phyloP scores from a whole-genome alignment of 2,113 vertebrate genomes.

The Cnemophilus loriae region DNA sequence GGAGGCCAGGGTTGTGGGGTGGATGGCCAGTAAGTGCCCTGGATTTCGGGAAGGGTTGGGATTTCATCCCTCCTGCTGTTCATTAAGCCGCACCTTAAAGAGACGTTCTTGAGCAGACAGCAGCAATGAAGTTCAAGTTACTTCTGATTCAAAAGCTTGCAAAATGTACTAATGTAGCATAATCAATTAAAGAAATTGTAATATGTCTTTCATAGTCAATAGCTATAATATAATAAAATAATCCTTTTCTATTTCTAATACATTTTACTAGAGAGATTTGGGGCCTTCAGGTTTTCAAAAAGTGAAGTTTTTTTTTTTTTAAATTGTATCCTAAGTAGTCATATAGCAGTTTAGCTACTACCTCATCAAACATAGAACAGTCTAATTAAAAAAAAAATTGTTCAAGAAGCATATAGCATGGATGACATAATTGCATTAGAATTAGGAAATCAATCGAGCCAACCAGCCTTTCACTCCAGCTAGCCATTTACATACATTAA shows the following conservation, averaged over 20 bases:
- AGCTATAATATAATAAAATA: neutral
- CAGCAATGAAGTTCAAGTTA: neutral
- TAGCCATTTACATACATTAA: conserved; percentile 41
- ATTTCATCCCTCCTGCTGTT: neutral
- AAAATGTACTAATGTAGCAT: neutral
- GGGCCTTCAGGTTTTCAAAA: neutral
- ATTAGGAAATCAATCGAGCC: neutral
- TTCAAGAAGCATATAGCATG: conserved; percentile 32
- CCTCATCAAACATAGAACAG: neutral
- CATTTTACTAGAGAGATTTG: neutral
- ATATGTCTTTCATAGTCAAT: neutral
- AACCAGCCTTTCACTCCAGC: neutral
- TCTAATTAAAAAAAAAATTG: neutral
- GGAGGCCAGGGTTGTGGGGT: neutral
- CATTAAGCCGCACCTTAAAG: neutral
- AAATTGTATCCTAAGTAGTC: neutral
- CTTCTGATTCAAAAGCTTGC: neutral
- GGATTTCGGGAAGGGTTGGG: neutral
- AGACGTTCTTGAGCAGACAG: neutral
- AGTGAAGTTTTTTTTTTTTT: rapidly evolving
- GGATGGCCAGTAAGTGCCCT: neutral
- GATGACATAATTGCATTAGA: conserved; percentile 36
- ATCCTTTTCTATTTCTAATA: neutral
- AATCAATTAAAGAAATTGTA: neutral
- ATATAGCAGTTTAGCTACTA: neutral